Evolutionary conservation across 1,140 invertebrate species (phyloP).

Genomic region (Amyelois transitella): DNA sequence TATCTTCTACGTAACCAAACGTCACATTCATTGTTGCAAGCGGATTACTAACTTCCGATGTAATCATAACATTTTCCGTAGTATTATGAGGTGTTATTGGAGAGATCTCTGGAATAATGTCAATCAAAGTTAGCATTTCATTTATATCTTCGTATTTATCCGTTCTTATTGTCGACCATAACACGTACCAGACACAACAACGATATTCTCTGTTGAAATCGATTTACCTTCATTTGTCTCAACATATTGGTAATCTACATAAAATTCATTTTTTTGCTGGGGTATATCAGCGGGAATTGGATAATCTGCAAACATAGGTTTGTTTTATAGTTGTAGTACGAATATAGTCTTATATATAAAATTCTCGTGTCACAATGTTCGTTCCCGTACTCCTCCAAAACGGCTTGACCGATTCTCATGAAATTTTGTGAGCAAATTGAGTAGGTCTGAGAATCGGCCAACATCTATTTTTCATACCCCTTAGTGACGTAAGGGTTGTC

Average conservation of each 20-base stretch:
- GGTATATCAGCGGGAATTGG: constrained; percentile 10
- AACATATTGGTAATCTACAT: constrained; percentile 32
- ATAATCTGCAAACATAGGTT: constrained; percentile 48
- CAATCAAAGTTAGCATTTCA: neutral
- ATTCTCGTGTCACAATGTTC: no score
- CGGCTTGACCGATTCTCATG: no score
- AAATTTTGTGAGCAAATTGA: no score
- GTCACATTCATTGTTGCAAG: neutral
- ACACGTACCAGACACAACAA: neutral
- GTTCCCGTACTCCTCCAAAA: no score
- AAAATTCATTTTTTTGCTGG: constrained; percentile 22
- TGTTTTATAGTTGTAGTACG: constrained; percentile 12
- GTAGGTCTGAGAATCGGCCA: no score
- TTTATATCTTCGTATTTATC: no score
- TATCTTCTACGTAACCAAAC: neutral
- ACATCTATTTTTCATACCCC: no score
- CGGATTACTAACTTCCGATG: constrained; percentile 1
- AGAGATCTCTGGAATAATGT: neutral
- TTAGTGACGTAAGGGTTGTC: no score
- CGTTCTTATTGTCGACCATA: neutral
- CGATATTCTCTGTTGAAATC: neutral
- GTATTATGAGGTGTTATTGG: neutral
- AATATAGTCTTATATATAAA: no score
- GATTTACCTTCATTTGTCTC: constrained; percentile 14
- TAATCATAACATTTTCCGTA: neutral